These are phyloP conservation scores for Nephrotoma guestfalica DNA, from an alignment of 2,888 invertebrate genomes.

Conservation along the genomic window DNA sequence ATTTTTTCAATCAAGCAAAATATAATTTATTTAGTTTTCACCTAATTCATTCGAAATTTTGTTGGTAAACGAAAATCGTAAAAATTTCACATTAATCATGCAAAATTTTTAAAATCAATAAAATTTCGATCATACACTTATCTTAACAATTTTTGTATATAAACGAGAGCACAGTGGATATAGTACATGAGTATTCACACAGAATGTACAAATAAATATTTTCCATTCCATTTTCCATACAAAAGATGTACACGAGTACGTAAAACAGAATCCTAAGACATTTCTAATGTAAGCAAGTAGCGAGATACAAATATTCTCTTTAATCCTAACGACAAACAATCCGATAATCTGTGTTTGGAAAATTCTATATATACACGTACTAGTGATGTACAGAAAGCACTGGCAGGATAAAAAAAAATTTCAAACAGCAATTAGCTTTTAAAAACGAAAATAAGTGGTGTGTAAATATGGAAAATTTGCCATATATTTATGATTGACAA, in stretches of 20 bases:
- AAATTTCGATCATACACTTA: neutral
- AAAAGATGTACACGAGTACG: neutral
- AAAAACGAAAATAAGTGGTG: neutral
- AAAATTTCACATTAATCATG: neutral
- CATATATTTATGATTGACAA: neutral
- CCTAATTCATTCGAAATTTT: neutral
- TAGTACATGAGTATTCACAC: neutral
- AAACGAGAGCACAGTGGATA: neutral
- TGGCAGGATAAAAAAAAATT: neutral
- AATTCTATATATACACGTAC: neutral
- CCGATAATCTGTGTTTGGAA: neutral
- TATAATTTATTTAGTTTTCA: neutral
- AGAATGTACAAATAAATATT: neutral
- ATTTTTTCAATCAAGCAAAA: neutral
- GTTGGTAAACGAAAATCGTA: neutral
- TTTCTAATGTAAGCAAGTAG: neutral
- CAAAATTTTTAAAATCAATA: neutral
- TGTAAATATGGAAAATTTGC: neutral
- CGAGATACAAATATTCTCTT: neutral
- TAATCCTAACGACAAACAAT: neutral
- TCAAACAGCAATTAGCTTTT: neutral
- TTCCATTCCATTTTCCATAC: neutral
- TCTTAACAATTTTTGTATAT: neutral
- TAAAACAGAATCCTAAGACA: neutral
- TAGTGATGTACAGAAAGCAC: neutral